Evolutionary conservation across 2,888 invertebrate species (phyloP).

Genomic region (Helleia helle): DNA sequence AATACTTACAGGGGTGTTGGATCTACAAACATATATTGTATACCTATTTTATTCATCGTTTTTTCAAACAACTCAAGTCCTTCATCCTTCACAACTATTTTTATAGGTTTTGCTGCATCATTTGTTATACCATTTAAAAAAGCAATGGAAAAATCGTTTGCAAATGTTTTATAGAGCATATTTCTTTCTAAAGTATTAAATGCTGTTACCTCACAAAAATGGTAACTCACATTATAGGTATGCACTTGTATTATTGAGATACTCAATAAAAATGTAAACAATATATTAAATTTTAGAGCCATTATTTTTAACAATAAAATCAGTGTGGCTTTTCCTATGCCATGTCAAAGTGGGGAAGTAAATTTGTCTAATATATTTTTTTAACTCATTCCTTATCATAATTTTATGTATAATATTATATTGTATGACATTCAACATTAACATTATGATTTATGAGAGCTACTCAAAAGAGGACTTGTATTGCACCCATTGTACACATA

Average conservation of each 20-base stretch:
- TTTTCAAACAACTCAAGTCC: slow-evolving; percentile 32
- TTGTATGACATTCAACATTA: too few relatives aligned
- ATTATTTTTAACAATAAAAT: too few relatives aligned
- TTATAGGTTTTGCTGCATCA: slow-evolving; percentile 49
- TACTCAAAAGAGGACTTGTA: too few relatives aligned
- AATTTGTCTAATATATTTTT: too few relatives aligned
- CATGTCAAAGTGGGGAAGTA: not conserved
- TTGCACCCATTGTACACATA: too few relatives aligned
- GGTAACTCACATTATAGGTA: slow-evolving; percentile 24
- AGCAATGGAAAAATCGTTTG: slow-evolving; percentile 25
- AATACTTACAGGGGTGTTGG: too few relatives aligned
- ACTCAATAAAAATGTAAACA: slow-evolving; percentile 11
- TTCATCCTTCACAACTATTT: slow-evolving; percentile 34
- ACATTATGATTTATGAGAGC: too few relatives aligned
- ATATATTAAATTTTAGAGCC: too few relatives aligned
- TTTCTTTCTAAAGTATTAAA: slow-evolving; percentile 44
- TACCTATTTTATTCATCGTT: slow-evolving; percentile 30
- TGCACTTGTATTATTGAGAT: slow-evolving; percentile 8
- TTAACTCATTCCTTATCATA: too few relatives aligned
- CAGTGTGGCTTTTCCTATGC: not conserved
- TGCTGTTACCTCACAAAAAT: slow-evolving; percentile 41
- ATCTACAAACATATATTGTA: slow-evolving; percentile 33
- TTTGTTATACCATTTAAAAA: slow-evolving; percentile 54
- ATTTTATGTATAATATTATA: too few relatives aligned
- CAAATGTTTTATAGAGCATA: slow-evolving; percentile 33